Evolutionary conservation across 2,113 vertebrate species (phyloP).

Genomic region (Coreoperca whiteheadi): DNA sequence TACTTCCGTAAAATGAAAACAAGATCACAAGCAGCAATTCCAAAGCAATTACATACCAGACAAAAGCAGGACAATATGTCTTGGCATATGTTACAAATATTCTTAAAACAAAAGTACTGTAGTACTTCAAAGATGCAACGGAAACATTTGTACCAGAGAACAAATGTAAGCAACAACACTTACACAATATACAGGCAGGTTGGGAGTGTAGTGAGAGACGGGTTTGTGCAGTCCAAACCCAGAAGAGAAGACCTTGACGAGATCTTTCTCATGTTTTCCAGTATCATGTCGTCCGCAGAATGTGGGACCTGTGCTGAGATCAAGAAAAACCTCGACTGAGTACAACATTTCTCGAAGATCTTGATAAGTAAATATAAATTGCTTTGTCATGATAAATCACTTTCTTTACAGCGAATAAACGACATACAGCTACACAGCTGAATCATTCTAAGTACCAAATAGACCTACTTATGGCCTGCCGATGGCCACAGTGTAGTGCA

Average conservation of each 20-base stretch:
- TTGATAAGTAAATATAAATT: not conserved
- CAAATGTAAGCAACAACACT: constrained; percentile 37
- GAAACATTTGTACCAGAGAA: constrained; percentile 34
- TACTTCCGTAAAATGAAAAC: constrained; percentile 17
- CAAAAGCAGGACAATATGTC: not conserved
- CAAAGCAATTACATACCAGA: constrained; percentile 10
- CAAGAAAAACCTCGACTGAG: not conserved
- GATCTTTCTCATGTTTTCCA: not conserved
- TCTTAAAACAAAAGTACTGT: constrained; percentile 41
- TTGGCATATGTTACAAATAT: constrained; percentile 27
- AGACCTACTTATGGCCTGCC: too few species aligned
- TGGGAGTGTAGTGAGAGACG: not conserved
- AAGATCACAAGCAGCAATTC: constrained; percentile 33
- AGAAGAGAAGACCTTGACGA: constrained; percentile 5
- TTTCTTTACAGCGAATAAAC: not conserved
- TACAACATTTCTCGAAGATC: not conserved
- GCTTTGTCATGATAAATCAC: not conserved
- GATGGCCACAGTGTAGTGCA: not conserved
- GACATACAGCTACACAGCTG: not conserved
- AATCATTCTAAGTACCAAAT: not conserved
- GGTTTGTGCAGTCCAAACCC: constrained; percentile 23
- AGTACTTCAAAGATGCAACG: constrained; percentile 31
- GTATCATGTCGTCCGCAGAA: not conserved
- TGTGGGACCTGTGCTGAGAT: not conserved
- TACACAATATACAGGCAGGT: constrained; percentile 43